Evolutionary conservation across 2,888 invertebrate genomes (phyloP), one percentile per base, ranked within the genome.

Genomic region (Bruchidius siliquastri): DNA sequence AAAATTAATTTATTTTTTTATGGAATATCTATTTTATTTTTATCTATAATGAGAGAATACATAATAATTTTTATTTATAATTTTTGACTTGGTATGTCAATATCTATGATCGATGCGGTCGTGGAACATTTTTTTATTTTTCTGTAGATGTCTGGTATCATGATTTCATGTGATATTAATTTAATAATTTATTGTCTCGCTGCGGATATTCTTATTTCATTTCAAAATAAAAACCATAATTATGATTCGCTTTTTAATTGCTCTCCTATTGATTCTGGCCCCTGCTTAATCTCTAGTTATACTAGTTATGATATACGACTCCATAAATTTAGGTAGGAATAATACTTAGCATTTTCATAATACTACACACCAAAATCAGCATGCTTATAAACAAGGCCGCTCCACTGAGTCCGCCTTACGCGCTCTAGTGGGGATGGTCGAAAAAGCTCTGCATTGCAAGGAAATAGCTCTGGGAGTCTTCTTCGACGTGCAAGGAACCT

Each of bases 91-190:
- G 67, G 30, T 70, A 67, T 22, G 21, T 68, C 1, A 6, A 68
- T 20, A 1, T 20, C 68, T 22, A 71, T 49, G 20, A 30, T 32
- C 20, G 22, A 18, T 73, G 21, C 68, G 20, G 21, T 68, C 6
- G 71, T 66, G 13, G 26, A 32, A 18, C 30, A 10, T 49, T 71
- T 71, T 71, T 21, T 66, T 10, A 21, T 68, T 68, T 68, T 68
- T 68, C 22, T 68, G 68, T 68, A 10, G 68, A 68, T 68, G 6
- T 68, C 20, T 68, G 68, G 22, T 68, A 22, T 68, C 68, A 68
- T 68, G 22, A 21, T 75, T 74, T 76, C 76, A 76, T 81, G 81
- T 81, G 81, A 81, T 81, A 81, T 79, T 81, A 81, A 74, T 78
- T 77, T 81, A 77, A 78, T 79, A 77, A 80, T 80, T 81, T 80